Conservation (phyloP, 2,113 vertebrate genomes). For the Microtus pennsylvanicus region DNA sequence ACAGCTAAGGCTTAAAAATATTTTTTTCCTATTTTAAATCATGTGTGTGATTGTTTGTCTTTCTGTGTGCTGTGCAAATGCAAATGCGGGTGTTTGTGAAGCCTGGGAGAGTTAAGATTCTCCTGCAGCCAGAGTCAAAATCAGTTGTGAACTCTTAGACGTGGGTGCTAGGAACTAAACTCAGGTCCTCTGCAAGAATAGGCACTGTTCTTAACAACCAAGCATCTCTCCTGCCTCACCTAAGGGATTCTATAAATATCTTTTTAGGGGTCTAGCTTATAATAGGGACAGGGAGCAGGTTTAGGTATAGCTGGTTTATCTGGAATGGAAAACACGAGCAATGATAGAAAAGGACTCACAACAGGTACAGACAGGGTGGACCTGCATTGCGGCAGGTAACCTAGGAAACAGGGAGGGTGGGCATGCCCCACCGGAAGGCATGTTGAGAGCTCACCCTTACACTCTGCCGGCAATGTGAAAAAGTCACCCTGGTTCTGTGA, state of each 20-base stretch:
- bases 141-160: background rate
- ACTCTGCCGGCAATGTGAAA: background rate
- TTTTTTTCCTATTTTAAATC: background rate
- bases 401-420: accelerated
- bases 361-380: accelerated
- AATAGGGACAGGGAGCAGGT: background rate
- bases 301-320: background rate
- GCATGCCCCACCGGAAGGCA: accelerated
- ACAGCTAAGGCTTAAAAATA: background rate
- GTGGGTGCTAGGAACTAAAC: background rate
- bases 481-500: background rate
- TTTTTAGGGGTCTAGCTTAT: background rate
- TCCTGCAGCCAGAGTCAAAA: background rate
- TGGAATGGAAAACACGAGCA: background rate
- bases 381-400: accelerated
- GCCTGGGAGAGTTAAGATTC: background rate
- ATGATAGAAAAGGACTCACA: background rate
- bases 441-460: accelerated
- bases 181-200: background rate
- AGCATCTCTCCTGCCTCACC: background rate
- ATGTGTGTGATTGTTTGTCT: background rate
- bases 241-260: background rate
- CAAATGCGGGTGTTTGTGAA: background rate
- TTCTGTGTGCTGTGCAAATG: background rate
- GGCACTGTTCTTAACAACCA: background rate